Percentiles rank a stretch among this genome's conserved stretches.
These are phyloP conservation scores for Bellardia pandia DNA, from an alignment of 2,888 invertebrate genomes.

Conservation along the genomic window DNA sequence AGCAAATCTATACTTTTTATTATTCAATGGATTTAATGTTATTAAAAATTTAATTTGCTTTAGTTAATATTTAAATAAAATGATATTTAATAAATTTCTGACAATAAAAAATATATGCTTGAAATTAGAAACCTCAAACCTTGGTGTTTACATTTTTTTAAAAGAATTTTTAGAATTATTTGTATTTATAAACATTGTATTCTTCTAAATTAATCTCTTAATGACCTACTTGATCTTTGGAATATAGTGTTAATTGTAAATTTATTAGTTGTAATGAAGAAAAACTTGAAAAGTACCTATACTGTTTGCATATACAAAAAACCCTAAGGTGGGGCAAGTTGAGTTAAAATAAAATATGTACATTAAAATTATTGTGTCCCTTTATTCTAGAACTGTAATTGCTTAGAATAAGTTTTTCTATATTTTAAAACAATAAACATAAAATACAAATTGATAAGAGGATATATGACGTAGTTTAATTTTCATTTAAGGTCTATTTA, in stretches of 20 bases:
- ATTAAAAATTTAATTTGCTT: too few species aligned
- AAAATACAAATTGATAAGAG: neutral
- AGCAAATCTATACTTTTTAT: too few species aligned
- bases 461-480: neutral
- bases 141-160: neutral
- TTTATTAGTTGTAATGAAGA: neutral
- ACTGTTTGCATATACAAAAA: neutral
- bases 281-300: neutral
- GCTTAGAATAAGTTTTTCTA: too few species aligned
- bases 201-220: neutral
- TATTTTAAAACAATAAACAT: neutral
- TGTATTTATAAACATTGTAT: neutral
- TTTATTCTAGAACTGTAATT: too few species aligned
- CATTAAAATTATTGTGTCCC: neutral
- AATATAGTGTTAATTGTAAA: neutral
- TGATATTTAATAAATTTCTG: too few species aligned
- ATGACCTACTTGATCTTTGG: neutral
- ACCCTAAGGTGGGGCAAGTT: slow-evolving; percentile 5
- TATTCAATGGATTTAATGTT: too few species aligned
- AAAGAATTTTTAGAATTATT: neutral
- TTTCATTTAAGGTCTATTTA: neutral
- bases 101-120: too few species aligned
- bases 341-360: too few species aligned
- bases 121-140: too few species aligned
- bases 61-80: too few species aligned